These are phyloP conservation scores for Perccottus glenii DNA, from an alignment of 2,113 vertebrate species.

Conservation along the genomic window DNA sequence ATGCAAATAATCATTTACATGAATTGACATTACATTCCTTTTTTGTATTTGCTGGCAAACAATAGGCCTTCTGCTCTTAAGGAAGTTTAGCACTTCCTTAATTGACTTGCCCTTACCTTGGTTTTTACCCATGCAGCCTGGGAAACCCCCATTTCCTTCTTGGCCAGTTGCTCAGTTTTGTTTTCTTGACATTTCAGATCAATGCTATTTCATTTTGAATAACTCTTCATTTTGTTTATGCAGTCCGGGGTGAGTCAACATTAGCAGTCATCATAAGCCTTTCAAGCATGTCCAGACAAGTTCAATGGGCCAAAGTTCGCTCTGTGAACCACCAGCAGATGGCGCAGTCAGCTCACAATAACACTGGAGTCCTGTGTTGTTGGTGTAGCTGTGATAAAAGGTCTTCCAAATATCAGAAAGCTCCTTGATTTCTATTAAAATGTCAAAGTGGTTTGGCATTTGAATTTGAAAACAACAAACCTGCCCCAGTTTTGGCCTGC, in stretches of 20 bases:
- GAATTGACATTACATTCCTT: no score
- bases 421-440: constrained; percentile 20
- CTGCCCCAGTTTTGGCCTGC: background rate
- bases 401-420: constrained; percentile 15
- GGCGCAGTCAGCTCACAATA: constrained; percentile 14
- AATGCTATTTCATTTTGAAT: background rate
- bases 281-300: constrained; percentile 38
- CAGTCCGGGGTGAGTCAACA: constrained; percentile 4
- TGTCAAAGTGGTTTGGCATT: constrained; percentile 21
- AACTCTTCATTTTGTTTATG: background rate
- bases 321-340: constrained; percentile 38
- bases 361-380: background rate
- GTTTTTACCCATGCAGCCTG: background rate
- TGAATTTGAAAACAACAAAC: constrained; percentile 24
- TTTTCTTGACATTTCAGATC: background rate
- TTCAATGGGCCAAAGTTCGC: constrained; percentile 2
- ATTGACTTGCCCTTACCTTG: no score
- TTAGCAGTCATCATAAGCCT: constrained; percentile 30
- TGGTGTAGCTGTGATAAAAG: constrained; percentile 23
- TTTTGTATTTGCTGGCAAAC: no score
- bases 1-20: no score
- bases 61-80: no score
- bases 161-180: background rate
- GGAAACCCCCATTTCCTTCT: background rate
- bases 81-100: no score